A percentile compares a stretch with the other conserved stretches of the same genome.
These are phyloP conservation scores for Pelochelys cantorii DNA, from an alignment of 2,797 vertebrate species.

Conservation along the genomic window DNA sequence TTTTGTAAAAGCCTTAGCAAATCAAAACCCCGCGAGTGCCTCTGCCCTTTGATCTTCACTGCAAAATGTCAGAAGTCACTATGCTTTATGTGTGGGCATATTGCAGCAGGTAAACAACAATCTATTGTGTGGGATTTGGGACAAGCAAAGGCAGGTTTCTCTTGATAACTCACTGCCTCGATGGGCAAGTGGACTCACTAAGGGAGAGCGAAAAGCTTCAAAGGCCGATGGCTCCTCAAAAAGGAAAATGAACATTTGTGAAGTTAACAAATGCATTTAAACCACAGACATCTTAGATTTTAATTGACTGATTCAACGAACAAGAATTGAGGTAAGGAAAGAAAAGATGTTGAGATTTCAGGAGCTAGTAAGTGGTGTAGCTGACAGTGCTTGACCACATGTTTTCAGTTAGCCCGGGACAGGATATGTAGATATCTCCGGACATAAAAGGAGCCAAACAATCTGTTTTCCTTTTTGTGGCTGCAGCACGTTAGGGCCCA, in stretches of 20 bases:
- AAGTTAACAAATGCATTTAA: not conserved
- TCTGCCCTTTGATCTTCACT: not conserved
- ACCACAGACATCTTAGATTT: not conserved
- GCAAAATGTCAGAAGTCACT: not conserved
- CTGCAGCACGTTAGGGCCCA: constrained; percentile 51
- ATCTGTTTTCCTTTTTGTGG: constrained; percentile 57
- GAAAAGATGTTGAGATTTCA: not conserved
- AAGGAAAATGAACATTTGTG: not conserved
- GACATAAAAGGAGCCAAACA: constrained; percentile 14
- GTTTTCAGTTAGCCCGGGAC: constrained; percentile 36
- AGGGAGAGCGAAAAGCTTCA: not conserved
- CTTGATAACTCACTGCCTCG: not conserved
- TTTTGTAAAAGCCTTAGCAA: not conserved
- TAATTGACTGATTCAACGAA: constrained; percentile 2
- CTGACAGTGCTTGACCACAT: constrained; percentile 37
- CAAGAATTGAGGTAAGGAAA: not conserved
- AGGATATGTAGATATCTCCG: constrained; percentile 47
- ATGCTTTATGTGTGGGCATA: not conserved
- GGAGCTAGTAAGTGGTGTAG: not conserved
- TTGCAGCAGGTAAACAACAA: not conserved
- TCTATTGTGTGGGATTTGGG: not conserved
- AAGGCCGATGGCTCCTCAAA: not conserved
- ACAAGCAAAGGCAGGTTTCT: not conserved
- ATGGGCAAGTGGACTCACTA: not conserved
- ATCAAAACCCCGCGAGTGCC: not conserved